Percentiles rank a stretch among this genome's conserved stretches.
These are phyloP conservation scores for Drosophila sucinea DNA, from an alignment of 1,140 invertebrate species.

Conservation along the genomic window DNA sequence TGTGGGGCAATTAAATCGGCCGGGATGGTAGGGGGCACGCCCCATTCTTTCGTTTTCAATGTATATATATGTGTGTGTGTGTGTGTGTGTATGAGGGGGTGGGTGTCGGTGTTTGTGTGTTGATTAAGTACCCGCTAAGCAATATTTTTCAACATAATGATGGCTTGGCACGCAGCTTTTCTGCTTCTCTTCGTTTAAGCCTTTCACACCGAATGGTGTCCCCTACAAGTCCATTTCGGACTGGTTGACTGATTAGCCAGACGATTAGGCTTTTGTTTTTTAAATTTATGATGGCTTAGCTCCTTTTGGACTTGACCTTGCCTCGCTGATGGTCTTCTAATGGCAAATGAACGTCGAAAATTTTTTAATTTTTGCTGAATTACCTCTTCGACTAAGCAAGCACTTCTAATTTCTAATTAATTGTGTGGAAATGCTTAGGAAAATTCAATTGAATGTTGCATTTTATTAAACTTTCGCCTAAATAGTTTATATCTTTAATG, in stretches of 20 bases:
- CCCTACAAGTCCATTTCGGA: conserved; percentile 4
- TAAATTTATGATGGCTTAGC: conserved; percentile 19
- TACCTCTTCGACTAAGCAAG: background rate
- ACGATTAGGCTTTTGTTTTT: conserved; percentile 19
- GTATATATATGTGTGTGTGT: too few relatives aligned
- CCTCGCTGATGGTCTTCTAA: conserved; percentile 4
- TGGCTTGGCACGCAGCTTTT: conserved; percentile 47
- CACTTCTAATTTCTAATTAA: background rate
- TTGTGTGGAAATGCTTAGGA: too few relatives aligned
- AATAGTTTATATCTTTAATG: too few relatives aligned
- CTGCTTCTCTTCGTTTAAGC: conserved; percentile 1
- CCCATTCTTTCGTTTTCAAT: too few relatives aligned
- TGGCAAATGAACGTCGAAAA: background rate
- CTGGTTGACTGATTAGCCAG: conserved; percentile 19
- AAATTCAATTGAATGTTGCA: too few relatives aligned
- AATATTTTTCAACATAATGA: conserved; percentile 57
- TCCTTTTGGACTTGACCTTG: conserved; percentile 1
- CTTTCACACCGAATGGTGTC: background rate
- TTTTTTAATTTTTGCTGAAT: background rate
- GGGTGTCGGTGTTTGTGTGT: conserved; percentile 28
- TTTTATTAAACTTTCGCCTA: too few relatives aligned
- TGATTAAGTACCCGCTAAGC: conserved; percentile 54
- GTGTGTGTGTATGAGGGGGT: conserved; percentile 9
- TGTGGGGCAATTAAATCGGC: conserved; percentile 71
- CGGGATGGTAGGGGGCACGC: conserved; percentile 19